These are phyloP conservation scores for Pachydiplax longipennis DNA, from an alignment of 2,888 invertebrate species.

Conservation along the genomic window DNA sequence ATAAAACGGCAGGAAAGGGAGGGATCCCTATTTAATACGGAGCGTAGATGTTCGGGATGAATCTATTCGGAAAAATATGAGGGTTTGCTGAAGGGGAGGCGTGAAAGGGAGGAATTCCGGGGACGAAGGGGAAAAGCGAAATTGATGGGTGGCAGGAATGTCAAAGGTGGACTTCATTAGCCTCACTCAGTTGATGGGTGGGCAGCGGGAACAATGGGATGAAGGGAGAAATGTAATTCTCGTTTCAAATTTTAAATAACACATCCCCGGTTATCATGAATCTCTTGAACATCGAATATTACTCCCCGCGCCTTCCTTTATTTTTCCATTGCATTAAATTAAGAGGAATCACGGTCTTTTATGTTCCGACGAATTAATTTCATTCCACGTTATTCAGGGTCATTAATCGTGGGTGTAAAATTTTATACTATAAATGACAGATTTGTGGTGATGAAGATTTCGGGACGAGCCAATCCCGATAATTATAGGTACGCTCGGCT, in stretches of 20 bases:
- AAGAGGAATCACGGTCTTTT: not conserved
- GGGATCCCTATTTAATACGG: not conserved
- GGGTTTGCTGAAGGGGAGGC: not conserved
- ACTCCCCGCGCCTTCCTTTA: not conserved
- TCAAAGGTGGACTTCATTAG: constrained; percentile 1
- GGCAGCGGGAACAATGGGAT: not conserved
- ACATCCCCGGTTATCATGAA: not conserved
- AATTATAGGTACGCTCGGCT: too few relatives aligned
- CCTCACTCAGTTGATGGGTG: not conserved
- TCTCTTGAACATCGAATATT: not conserved
- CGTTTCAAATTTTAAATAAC: not conserved
- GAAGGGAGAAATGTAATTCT: not conserved
- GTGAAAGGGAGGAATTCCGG: not conserved
- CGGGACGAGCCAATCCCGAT: too few relatives aligned
- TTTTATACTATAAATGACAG: too few relatives aligned
- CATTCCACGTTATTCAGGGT: too few relatives aligned
- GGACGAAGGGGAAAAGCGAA: not conserved
- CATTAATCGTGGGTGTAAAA: too few relatives aligned
- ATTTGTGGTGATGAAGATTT: too few relatives aligned
- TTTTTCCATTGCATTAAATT: not conserved
- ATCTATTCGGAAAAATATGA: not conserved
- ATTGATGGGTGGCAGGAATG: not conserved
- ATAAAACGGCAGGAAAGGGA: not conserved
- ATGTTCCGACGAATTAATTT: too few relatives aligned
- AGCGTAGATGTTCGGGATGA: not conserved